These are phyloP conservation scores for Papilio polytes DNA, from an alignment of 1,140 invertebrate genomes.

Conservation along the genomic window DNA sequence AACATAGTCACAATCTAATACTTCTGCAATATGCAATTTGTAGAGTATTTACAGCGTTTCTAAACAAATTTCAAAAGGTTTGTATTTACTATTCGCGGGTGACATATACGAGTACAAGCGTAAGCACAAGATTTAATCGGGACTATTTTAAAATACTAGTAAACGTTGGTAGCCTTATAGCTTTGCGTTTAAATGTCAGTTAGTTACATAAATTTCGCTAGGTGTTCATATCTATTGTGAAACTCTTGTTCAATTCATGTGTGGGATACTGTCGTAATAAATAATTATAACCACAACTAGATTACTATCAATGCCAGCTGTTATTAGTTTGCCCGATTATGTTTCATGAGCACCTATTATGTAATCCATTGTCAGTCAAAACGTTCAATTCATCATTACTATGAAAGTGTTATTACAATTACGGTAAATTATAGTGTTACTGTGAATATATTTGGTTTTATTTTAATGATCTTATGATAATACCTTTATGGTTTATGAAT, in stretches of 20 bases:
- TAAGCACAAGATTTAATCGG: not conserved
- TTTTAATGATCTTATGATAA: not conserved
- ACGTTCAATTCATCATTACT: conserved; percentile 17
- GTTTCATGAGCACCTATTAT: conserved; percentile 24
- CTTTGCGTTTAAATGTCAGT: conserved; percentile 18
- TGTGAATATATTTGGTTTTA: not conserved
- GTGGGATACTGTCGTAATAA: conserved; percentile 24
- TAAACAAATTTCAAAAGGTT: not conserved
- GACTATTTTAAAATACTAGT: not conserved
- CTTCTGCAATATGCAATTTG: not conserved
- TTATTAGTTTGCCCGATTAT: conserved; percentile 19
- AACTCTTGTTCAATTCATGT: conserved; percentile 5
- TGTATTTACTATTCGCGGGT: not conserved
- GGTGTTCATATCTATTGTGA: conserved; percentile 16
- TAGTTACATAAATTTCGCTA: conserved; percentile 10
- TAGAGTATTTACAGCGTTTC: not conserved
- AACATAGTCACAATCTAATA: not conserved
- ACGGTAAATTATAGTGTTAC: not conserved
- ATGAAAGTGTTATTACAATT: not conserved
- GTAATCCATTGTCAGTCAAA: conserved; percentile 14
- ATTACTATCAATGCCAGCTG: conserved; percentile 18
- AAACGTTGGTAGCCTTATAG: not conserved
- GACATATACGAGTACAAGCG: not conserved
- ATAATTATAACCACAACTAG: conserved; percentile 24
- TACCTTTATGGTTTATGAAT: not conserved